These are phyloP conservation scores for Vandiemenella viatica DNA, from an alignment of 2,888 invertebrate species.

Conservation along the genomic window DNA sequence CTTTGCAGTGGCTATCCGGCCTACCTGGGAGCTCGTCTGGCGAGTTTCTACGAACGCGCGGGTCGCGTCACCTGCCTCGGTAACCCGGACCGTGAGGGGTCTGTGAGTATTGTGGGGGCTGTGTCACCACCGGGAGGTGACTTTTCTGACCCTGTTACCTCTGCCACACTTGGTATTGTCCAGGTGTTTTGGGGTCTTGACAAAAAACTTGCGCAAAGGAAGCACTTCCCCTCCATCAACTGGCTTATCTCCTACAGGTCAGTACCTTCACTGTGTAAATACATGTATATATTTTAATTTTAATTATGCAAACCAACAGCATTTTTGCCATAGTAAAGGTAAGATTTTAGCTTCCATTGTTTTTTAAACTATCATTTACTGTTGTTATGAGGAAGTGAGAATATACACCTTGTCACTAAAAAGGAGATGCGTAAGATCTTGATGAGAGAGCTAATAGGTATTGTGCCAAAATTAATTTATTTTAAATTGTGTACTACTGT, in stretches of 20 bases:
- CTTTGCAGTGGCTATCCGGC: constrained; percentile 87
- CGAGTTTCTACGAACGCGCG: constrained; percentile 98
- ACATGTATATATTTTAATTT: no score
- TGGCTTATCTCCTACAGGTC: constrained; percentile 93
- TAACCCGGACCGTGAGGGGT: constrained; percentile 95
- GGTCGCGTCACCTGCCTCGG: constrained; percentile 94
- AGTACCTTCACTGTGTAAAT: no score
- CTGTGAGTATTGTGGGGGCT: constrained; percentile 98
- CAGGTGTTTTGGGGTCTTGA: constrained; percentile 99
- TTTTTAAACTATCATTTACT: no score
- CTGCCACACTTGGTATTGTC: constrained; percentile 95
- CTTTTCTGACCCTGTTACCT: constrained; percentile 99
- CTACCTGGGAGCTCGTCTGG: constrained; percentile 92
- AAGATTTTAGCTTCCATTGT: no score
- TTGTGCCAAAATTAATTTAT: no score
- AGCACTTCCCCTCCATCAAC: constrained; percentile 99
- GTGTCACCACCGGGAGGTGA: constrained; percentile 99
- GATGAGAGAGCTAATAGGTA: no score
- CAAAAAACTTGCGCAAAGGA: constrained; percentile 96
- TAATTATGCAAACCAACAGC: no score
- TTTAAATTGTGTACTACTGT: no score
- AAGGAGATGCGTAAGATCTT: no score
- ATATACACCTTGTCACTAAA: no score
- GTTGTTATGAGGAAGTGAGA: no score
- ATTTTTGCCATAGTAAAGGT: no score